Evolutionary conservation across 2,113 vertebrate genomes (phyloP), one percentile per base, ranked within the genome.

Genomic region (Grantiella picta): DNA sequence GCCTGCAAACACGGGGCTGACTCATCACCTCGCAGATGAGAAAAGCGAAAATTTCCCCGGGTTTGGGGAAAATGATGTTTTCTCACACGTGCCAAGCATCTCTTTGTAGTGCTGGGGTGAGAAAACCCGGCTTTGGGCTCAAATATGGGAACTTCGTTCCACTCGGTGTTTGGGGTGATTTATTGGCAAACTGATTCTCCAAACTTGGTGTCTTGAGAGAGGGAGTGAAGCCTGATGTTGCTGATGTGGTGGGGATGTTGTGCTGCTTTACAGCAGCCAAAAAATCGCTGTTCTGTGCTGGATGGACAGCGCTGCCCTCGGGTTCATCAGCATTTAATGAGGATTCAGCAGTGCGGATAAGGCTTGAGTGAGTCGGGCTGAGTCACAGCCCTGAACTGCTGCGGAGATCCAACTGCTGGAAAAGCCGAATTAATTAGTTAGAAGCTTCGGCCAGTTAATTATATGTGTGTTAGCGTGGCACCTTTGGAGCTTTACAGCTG

Each of bases 401-500:
- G 81, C 14, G 0, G 59, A 31, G 82, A 80, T 15, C n/a, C 3
- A 21, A 6, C 23, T 3, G 82, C 76, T 14, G 80, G 53, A 13
- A 54, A 40, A 61, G 23, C 14, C 0, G 15, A 36, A 71, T 71
- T 40, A 63, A 79, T 47, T 36, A n/a, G 12, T 16, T 2, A 17
- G n/a, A 17, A 40, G 35, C 70, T 35, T 10, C 60, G 19, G 38
- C n/a, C 44, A 1, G 12, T 15, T 44, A 11, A 6, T 11, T 4
- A 0, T 0, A 0, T 0, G 14, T 1, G 29, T 12, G 5, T 7
- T 5, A 24, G n/a, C 15, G 0, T 0, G 40, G 75, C n/a, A 11
- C 14, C 44, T 27, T 3, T 4, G 0, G 36, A 38, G 54, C 35
- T 40, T 12, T 15, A 6, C 12, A 13, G 80, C 57, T 11, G 11